A percentile compares a stretch with the other conserved stretches of the same genome.
Conservation (phyloP, 2,888 invertebrate genomes). For the Marronus borbonicus region DNA sequence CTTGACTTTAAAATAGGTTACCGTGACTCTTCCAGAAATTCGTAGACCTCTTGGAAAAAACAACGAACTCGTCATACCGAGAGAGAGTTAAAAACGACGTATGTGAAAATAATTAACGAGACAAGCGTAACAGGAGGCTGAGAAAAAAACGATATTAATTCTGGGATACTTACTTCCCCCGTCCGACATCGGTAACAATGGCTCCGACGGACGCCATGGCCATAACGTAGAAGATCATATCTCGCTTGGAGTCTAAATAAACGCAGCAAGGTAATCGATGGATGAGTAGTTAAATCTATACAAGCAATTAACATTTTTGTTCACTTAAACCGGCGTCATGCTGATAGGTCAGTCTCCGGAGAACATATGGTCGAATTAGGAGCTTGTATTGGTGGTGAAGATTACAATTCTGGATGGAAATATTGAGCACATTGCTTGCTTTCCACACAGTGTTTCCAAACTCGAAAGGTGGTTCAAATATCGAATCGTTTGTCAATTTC, state of each 20-base stretch:
- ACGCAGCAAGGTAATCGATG: constrained; percentile 62
- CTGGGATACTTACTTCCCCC: constrained; percentile 35
- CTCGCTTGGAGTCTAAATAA: constrained; percentile 25
- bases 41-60: background rate
- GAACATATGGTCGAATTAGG: background rate
- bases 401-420: too few relatives aligned
- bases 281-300: constrained; percentile 67
- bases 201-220: constrained; percentile 13
- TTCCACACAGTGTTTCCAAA: too few relatives aligned
- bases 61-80: background rate
- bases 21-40: background rate
- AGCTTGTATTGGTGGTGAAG: too few relatives aligned
- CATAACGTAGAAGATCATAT: constrained; percentile 20
- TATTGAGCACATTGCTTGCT: too few relatives aligned
- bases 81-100: constrained; percentile 11
- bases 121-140: constrained; percentile 38
- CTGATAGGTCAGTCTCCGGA: constrained; percentile 56
- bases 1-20: background rate
- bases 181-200: background rate
- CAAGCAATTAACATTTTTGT: constrained; percentile 68
- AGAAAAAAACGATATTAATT: constrained; percentile 44
- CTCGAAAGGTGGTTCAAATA: too few relatives aligned
- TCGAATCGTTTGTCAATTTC: too few relatives aligned
- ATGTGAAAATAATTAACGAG: constrained; percentile 46
- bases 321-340: constrained; percentile 63